These are phyloP conservation scores for Drosophila koepferae DNA, from an alignment of 2,888 invertebrate species.

Conservation along the genomic window DNA sequence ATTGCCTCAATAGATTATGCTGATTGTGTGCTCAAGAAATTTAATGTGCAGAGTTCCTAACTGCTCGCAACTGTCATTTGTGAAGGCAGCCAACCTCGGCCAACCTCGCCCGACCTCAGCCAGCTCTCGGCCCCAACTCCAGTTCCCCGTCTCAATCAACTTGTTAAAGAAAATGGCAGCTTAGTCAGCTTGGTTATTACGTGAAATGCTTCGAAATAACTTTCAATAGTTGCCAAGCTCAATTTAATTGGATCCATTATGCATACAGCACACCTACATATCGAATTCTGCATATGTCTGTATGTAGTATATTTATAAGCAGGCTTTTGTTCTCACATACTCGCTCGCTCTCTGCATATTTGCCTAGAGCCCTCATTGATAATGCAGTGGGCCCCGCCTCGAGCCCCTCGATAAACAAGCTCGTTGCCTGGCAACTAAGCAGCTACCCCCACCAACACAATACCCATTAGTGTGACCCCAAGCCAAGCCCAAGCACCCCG, in stretches of 20 bases:
- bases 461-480: conserved; percentile 40
- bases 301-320: background rate
- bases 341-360: conserved; percentile 21
- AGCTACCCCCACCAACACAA: conserved; percentile 31
- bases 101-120: background rate
- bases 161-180: conserved; percentile 47
- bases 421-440: conserved; percentile 59
- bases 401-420: conserved; percentile 43
- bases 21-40: conserved; percentile 29
- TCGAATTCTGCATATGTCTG: conserved; percentile 2
- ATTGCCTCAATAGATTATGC: conserved; percentile 18
- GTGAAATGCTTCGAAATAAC: conserved; percentile 35
- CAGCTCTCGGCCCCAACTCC: background rate
- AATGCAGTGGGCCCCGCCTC: conserved; percentile 7
- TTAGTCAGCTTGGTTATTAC: conserved; percentile 40
- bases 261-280: conserved; percentile 33
- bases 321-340: conserved; percentile 10
- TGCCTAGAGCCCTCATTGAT: conserved; percentile 37
- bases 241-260: conserved; percentile 60
- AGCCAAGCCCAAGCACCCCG: background rate
- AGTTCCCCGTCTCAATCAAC: conserved; percentile 40
- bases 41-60: conserved; percentile 27
- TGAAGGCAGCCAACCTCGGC: background rate
- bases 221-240: conserved; percentile 56
- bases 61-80: conserved; percentile 19